Evolutionary conservation across 2,113 vertebrate genomes (phyloP).

Genomic region (Saccopteryx bilineata): DNA sequence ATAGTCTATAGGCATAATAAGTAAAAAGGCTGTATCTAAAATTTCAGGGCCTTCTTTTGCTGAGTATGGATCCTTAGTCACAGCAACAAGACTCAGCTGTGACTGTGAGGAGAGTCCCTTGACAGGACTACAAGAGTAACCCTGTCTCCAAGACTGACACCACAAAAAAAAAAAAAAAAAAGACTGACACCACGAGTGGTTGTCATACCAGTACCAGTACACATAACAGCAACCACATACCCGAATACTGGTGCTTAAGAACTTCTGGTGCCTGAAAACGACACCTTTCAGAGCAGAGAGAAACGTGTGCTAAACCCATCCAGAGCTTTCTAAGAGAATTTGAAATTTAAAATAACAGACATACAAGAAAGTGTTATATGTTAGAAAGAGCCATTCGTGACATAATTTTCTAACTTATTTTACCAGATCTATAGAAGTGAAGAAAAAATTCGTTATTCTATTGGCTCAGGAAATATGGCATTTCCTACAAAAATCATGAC

Average conservation of each 20-base stretch:
- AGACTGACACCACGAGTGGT: background rate
- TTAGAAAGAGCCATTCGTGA: conserved; percentile 23
- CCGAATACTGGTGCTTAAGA: conserved; percentile 67
- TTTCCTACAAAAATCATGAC: conserved; percentile 24
- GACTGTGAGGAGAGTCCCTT: conserved; percentile 38
- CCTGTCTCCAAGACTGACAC: conserved; percentile 15
- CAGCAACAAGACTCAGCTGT: conserved; percentile 51
- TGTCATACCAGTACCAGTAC: background rate
- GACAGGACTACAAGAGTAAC: conserved; percentile 33
- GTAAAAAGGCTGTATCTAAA: background rate
- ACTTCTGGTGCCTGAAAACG: background rate
- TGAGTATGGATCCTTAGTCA: background rate
- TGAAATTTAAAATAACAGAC: conserved; percentile 53
- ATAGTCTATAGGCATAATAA: background rate
- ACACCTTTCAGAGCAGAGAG: background rate
- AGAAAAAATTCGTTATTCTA: background rate
- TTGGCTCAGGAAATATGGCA: background rate
- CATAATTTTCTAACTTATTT: conserved; percentile 1
- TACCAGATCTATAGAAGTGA: background rate
- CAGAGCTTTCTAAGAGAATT: background rate
- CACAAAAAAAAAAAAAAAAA: background rate
- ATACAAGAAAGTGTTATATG: background rate
- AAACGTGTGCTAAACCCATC: background rate
- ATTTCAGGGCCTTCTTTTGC: background rate
- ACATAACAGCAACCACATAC: conserved; percentile 55